phyloP scores from a whole-genome alignment of 2,888 invertebrate genomes.

The Argyra leucocephala region DNA sequence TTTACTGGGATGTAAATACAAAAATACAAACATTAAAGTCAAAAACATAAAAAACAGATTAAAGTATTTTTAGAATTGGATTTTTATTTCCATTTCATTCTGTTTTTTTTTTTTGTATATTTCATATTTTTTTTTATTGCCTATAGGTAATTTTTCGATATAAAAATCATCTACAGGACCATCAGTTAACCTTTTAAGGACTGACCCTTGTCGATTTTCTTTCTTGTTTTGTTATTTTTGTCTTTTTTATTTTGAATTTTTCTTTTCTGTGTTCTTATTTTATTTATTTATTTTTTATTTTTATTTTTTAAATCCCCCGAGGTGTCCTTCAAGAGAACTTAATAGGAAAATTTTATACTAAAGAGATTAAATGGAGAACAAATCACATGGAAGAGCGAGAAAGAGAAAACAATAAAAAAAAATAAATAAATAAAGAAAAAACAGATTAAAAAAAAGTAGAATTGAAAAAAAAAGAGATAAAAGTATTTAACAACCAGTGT shows the following conservation, averaged over 20 bases:
- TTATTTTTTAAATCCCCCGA: not conserved
- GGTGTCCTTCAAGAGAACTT: not conserved
- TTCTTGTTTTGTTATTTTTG: too few relatives aligned
- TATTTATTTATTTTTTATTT: not conserved
- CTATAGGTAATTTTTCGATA: not conserved
- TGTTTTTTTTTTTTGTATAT: not conserved
- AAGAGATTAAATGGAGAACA: not conserved
- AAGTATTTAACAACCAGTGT: too few relatives aligned
- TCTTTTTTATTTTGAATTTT: too few relatives aligned
- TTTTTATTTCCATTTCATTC: not conserved
- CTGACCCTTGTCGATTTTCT: not conserved
- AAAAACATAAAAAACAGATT: not conserved
- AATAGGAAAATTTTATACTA: not conserved
- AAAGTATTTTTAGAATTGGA: not conserved
- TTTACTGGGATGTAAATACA: not conserved
- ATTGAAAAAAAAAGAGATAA: too few relatives aligned
- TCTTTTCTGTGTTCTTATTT: too few relatives aligned
- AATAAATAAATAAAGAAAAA: too few relatives aligned
- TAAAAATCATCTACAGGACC: not conserved
- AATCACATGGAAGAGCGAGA: too few relatives aligned
- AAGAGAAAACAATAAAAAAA: too few relatives aligned
- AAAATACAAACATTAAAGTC: not conserved
- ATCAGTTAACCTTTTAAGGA: not conserved
- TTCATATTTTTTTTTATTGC: not conserved
- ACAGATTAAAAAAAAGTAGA: too few relatives aligned